phyloP scores from a whole-genome alignment of 2,888 invertebrate species.

The Baronia brevicornis region DNA sequence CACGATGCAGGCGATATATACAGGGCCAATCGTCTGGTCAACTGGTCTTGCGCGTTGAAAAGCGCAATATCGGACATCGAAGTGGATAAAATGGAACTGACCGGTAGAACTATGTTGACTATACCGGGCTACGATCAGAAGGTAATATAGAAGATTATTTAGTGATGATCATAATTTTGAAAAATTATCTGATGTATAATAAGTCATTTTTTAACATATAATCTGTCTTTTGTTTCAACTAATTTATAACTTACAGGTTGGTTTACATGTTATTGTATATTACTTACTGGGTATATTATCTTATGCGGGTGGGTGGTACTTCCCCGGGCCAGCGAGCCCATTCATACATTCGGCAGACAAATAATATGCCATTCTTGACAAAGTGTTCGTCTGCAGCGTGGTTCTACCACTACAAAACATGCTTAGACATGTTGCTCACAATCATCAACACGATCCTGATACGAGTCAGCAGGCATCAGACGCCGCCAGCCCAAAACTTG shows the following conservation, averaged over 20 bases:
- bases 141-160: slow-evolving; percentile 30
- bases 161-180: background rate
- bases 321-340: too few relatives aligned
- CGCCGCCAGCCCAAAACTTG: too few relatives aligned
- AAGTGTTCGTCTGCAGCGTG: too few relatives aligned
- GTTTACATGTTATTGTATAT: too few relatives aligned
- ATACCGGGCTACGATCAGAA: slow-evolving; percentile 95
- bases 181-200: background rate
- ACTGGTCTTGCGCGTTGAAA: slow-evolving; percentile 98
- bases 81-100: slow-evolving; percentile 94
- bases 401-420: too few relatives aligned
- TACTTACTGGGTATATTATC: background rate
- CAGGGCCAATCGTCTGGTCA: slow-evolving; percentile 94
- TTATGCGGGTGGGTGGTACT: too few relatives aligned
- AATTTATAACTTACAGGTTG: too few relatives aligned
- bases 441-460: too few relatives aligned
- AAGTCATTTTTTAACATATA: background rate
- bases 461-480: too few relatives aligned
- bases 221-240: background rate
- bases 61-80: slow-evolving; percentile 99
- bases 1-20: slow-evolving; percentile 94
- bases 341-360: too few relatives aligned
- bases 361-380: too few relatives aligned
- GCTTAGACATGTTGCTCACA: too few relatives aligned
- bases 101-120: slow-evolving; percentile 87